Conservation (phyloP, 2,888 invertebrate genomes). For the Oligia fasciuncula region DNA sequence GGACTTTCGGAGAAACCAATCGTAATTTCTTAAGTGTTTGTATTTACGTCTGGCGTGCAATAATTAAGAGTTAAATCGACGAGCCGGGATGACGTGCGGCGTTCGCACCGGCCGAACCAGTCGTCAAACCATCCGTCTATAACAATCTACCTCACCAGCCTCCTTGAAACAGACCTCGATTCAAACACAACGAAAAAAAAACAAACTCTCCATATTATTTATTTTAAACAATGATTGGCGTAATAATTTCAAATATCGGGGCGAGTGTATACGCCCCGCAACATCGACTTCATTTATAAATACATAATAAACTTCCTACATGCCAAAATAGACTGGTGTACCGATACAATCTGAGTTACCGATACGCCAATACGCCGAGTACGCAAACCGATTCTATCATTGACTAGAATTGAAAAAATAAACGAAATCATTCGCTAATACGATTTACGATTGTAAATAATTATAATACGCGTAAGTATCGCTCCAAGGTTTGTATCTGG, state of each 20-base stretch:
- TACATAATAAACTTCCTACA: constrained; percentile 74
- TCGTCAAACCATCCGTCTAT: constrained; percentile 33
- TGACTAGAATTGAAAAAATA: constrained; percentile 82
- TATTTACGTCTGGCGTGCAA: constrained; percentile 32
- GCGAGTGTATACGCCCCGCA: constrained; percentile 58
- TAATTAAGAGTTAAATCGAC: constrained; percentile 41
- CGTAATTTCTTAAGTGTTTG: constrained; percentile 38
- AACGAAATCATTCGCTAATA: constrained; percentile 78
- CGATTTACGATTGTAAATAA: constrained; percentile 85
- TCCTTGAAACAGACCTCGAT: constrained; percentile 51
- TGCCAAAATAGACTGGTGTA: constrained; percentile 71
- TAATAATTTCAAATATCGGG: constrained; percentile 57
- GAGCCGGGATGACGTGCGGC: constrained; percentile 28
- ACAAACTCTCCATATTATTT: constrained; percentile 52
- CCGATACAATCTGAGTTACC: constrained; percentile 65
- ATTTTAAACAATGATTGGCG: constrained; percentile 62
- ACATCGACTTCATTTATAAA: constrained; percentile 70
- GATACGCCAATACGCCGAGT: constrained; percentile 70
- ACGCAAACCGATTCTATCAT: constrained; percentile 71
- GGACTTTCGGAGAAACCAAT: constrained; percentile 24
- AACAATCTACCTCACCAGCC: constrained; percentile 26
- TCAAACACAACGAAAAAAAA: constrained; percentile 43
- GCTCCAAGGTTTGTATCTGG: constrained; percentile 70
- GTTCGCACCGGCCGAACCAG: constrained; percentile 28
- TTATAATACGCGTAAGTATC: constrained; percentile 74